Base-by-base conservation (phyloP, 2,797 vertebrate genomes). In the Sternarchorhynchus goeldii region DNA sequence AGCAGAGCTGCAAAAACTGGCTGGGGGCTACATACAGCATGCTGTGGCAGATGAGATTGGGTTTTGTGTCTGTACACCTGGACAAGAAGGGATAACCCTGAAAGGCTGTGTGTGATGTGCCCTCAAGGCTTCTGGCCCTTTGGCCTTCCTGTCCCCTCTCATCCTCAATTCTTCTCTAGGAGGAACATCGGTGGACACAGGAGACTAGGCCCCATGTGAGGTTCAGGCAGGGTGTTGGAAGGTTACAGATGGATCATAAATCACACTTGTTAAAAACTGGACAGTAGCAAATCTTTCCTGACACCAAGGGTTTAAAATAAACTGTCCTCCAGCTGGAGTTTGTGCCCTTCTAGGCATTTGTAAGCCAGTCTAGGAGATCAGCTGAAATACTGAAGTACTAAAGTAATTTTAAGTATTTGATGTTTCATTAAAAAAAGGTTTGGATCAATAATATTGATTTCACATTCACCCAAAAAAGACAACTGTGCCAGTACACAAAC, bases 21-120 rank as follows among this genome's bases (percentile, higher is more conserved):
- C 66, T 55, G 69, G 58, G 78, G 73, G 76, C 66, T 56, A 55
- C 21, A 29, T 74, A 72, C 80, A 56, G 68, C 58, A 81, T 57
- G 34, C 79, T 68, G 78, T 81, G 77, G 83, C 84, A 87, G 75
- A 75, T 82, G 84, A 82, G 85, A 86, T 83, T 70, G 78, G 20
- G 21, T 21, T 50, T 76, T 72, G 71, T 79, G 55, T 60, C 68
- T 72, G 78, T 70, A n/a, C 31, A 60, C 69, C 59, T 76, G 76
- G 71, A 84, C 71, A 25, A 60, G 63, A 80, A 75, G 77, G 39
- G 66, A 79, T 72, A 77, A 75, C 73, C 32, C 60, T 45, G 31
- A 67, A 63, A 77, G 75, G 60, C 53, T 76, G 18, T 71, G 75
- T 76, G 79, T 56, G 64, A 83, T 83, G 74, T 69, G 78, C 56